These are phyloP conservation scores for Leucosticte australis DNA, from an alignment of 2,113 vertebrate genomes.

Conservation along the genomic window DNA sequence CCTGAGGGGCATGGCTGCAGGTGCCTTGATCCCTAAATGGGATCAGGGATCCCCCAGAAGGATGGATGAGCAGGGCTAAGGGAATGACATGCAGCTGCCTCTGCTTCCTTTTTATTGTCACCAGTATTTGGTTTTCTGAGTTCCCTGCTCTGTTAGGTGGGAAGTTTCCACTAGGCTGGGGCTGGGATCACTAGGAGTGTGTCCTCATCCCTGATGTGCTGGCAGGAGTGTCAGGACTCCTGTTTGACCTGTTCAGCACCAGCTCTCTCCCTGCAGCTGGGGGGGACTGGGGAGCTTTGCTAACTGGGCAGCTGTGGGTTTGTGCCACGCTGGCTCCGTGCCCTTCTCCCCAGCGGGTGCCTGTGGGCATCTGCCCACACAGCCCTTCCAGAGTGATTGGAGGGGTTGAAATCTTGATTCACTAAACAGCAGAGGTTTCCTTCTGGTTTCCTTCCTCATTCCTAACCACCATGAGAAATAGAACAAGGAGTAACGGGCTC, in stretches of 20 bases:
- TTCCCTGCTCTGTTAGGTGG: not conserved
- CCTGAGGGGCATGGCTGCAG: not conserved
- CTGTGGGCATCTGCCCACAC: not conserved
- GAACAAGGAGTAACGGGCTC: not conserved
- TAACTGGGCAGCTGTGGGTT: not conserved
- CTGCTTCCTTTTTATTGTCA: not conserved
- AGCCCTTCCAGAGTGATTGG: not conserved
- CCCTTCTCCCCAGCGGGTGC: fast-evolving
- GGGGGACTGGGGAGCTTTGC: not conserved
- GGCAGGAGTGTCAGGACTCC: not conserved
- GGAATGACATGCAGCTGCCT: not conserved
- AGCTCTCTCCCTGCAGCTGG: not conserved
- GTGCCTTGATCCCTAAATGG: not conserved
- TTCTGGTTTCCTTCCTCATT: fast-evolving
- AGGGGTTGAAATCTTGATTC: not conserved
- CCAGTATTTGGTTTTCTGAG: not conserved
- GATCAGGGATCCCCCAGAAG: not conserved
- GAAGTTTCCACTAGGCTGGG: not conserved
- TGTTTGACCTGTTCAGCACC: not conserved
- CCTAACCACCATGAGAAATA: not conserved
- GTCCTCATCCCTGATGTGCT: not conserved
- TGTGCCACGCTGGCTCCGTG: fast-evolving
- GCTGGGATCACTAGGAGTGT: fast-evolving
- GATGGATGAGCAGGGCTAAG: not conserved
- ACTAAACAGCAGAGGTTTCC: not conserved